Percentiles rank a stretch among this genome's conserved stretches.
Evolutionary conservation across 2,888 invertebrate species (phyloP).

Genomic region (Agonopterix alstromeriana): DNA sequence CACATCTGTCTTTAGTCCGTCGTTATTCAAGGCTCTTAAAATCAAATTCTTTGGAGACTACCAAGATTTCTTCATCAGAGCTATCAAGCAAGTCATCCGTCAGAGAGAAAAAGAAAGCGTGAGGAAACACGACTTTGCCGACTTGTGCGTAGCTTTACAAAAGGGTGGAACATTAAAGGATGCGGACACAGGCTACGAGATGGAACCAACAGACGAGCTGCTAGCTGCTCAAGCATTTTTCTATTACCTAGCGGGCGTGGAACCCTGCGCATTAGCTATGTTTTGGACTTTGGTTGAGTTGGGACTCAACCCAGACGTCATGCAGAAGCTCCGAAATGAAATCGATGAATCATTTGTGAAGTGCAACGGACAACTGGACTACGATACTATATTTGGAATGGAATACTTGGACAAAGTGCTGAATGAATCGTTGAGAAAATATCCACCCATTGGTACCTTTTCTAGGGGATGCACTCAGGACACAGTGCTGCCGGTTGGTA

Average conservation of each 20-base stretch:
- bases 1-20: slow-evolving; percentile 11
- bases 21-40: slow-evolving; percentile 20
- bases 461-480: slow-evolving; percentile 32
- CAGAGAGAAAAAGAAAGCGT: slow-evolving; percentile 31
- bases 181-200: slow-evolving; percentile 27
- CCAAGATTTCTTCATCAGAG: slow-evolving; percentile 40
- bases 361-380: slow-evolving; percentile 27
- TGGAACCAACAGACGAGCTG: slow-evolving; percentile 45
- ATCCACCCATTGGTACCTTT: slow-evolving; percentile 43
- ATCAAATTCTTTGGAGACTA: slow-evolving; percentile 35
- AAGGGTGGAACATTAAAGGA: slow-evolving; percentile 37
- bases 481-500: slow-evolving; percentile 41
- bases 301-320: slow-evolving; percentile 39
- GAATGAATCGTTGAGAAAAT: slow-evolving; percentile 35
- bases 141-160: slow-evolving; percentile 43
- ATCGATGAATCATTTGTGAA: slow-evolving; percentile 34
- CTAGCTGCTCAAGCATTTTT: slow-evolving; percentile 51
- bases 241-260: slow-evolving; percentile 54
- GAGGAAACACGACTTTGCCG: slow-evolving; percentile 45
- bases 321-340: slow-evolving; percentile 41
- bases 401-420: slow-evolving; percentile 43
- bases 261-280: slow-evolving; percentile 45
- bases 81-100: slow-evolving; percentile 39
- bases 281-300: slow-evolving; percentile 38
- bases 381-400: slow-evolving; percentile 34